Conservation (phyloP, 2,888 invertebrate genomes). For the Yponomeuta sedellus region DNA sequence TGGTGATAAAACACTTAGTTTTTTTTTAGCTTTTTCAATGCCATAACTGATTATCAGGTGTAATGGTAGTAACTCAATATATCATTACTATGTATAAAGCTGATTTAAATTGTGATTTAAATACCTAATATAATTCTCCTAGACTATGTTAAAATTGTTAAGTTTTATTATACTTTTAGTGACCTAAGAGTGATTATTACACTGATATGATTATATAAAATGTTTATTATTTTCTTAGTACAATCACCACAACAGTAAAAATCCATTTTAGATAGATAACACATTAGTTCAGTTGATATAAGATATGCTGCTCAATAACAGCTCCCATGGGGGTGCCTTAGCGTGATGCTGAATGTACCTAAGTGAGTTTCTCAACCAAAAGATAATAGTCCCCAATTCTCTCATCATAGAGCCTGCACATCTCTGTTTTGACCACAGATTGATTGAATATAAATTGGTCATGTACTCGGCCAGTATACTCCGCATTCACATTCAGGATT, state of each 20-base stretch:
- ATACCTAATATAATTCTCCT: not conserved
- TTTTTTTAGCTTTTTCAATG: too few species aligned
- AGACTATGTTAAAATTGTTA: not conserved
- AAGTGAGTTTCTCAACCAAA: not conserved
- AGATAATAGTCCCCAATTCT: slow-evolving; percentile 6
- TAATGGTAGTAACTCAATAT: too few species aligned
- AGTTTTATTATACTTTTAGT: not conserved
- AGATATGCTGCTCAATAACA: not conserved
- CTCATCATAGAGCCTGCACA: not conserved
- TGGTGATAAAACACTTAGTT: too few species aligned
- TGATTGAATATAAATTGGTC: slow-evolving; percentile 9
- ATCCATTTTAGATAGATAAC: too few species aligned
- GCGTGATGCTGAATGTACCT: not conserved
- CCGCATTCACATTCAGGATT: not conserved
- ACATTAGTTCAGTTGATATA: not conserved
- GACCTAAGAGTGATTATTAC: not conserved
- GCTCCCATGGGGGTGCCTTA: not conserved
- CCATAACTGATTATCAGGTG: too few species aligned
- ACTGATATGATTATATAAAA: not conserved
- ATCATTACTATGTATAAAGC: not conserved
- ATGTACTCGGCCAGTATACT: slow-evolving; percentile 7
- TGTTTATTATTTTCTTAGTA: not conserved
- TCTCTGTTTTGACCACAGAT: not conserved
- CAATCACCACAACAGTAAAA: not conserved
- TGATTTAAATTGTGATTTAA: not conserved